Percentiles rank a stretch among this genome's conserved stretches.
phyloP scores from a whole-genome alignment of 2,113 vertebrate genomes.

The Catharus fuscescens region DNA sequence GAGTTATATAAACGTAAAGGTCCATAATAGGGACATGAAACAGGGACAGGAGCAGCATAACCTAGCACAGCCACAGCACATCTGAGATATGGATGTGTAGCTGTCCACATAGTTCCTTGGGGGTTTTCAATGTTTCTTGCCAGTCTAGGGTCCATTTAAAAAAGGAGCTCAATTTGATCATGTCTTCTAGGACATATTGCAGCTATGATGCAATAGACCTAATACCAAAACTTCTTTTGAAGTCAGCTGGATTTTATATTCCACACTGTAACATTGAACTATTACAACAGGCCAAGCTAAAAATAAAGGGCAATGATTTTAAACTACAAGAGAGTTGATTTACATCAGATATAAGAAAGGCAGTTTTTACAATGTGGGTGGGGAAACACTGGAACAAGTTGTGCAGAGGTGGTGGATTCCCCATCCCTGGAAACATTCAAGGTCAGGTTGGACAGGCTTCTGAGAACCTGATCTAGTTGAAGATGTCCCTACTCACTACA shows the following conservation, averaged over 20 bases:
- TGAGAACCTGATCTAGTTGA: background rate
- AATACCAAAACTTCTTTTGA: background rate
- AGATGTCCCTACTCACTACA: background rate
- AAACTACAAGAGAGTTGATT: background rate
- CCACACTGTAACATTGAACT: background rate
- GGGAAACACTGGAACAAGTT: background rate
- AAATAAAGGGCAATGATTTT: background rate
- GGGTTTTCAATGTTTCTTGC: background rate
- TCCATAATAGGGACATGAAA: background rate
- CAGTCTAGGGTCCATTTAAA: background rate
- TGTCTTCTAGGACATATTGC: background rate
- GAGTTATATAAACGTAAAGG: background rate
- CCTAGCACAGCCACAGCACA: background rate
- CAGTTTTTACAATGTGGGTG: fast-evolving
- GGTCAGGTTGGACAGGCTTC: background rate
- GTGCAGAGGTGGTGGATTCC: background rate
- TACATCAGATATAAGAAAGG: background rate
- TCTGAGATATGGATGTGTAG: background rate
- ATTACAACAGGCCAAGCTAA: no score
- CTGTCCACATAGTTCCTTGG: background rate
- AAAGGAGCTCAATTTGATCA: background rate
- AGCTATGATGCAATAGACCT: background rate
- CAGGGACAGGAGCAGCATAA: background rate
- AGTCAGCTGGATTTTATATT: background rate
- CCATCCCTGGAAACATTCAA: background rate